These are phyloP conservation scores for Drosophila sordidula DNA, from an alignment of 2,888 invertebrate genomes.

Conservation along the genomic window DNA sequence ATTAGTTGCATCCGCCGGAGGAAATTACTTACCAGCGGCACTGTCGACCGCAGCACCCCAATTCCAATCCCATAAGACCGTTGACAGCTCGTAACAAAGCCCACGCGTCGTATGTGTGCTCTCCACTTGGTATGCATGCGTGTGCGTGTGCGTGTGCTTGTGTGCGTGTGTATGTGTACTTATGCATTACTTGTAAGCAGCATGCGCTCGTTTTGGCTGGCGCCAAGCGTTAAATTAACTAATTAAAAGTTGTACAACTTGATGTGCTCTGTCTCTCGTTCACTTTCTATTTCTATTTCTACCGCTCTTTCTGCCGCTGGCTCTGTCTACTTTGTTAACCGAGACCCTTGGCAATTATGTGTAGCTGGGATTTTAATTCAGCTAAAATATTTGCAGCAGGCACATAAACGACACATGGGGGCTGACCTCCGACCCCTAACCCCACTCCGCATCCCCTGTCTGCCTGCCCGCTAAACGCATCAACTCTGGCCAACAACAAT, in stretches of 20 bases:
- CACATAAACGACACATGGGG: slow-evolving; percentile 3
- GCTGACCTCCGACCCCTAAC: slow-evolving; percentile 39
- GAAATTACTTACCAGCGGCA: slow-evolving; percentile 71
- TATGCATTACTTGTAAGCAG: slow-evolving; percentile 70
- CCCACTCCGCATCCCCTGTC: background rate
- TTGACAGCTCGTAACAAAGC: slow-evolving; percentile 63
- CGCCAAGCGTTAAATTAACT: slow-evolving; percentile 76
- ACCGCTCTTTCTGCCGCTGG: slow-evolving; percentile 5
- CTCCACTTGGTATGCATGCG: background rate
- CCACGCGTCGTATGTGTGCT: slow-evolving; percentile 27
- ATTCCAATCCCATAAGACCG: slow-evolving; percentile 38
- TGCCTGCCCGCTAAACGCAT: slow-evolving; percentile 49
- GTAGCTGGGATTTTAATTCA: slow-evolving; percentile 66
- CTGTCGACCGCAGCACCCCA: slow-evolving; percentile 45
- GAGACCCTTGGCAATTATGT: slow-evolving; percentile 68
- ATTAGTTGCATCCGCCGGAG: slow-evolving; percentile 80
- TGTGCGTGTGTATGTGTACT: slow-evolving; percentile 10
- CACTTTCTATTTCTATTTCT: slow-evolving; percentile 11
- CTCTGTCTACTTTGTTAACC: slow-evolving; percentile 34
- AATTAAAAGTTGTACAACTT: slow-evolving; percentile 73
- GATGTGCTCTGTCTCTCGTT: slow-evolving; percentile 17
- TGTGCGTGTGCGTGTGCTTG: slow-evolving; percentile 10
- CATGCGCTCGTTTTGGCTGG: slow-evolving; percentile 53
- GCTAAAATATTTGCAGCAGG: slow-evolving; percentile 55
- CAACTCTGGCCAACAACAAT: slow-evolving; percentile 39